These are phyloP conservation scores for Spodoptera frugiperda DNA, from an alignment of 1,140 invertebrate genomes.

Conservation along the genomic window DNA sequence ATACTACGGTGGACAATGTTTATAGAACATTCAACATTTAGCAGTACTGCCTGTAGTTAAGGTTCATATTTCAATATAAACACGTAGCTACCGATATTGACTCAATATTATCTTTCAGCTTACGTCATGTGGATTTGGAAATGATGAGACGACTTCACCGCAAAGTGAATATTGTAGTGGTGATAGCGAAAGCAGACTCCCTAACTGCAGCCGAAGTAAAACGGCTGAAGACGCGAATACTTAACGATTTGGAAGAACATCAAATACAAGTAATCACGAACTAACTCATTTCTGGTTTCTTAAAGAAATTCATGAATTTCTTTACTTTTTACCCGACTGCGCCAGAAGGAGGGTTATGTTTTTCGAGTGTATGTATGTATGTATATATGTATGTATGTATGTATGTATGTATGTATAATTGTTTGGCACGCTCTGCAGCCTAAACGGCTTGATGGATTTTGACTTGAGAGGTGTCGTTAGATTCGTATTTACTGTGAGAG, in stretches of 20 bases:
- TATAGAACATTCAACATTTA: too few species aligned
- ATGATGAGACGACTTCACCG: conserved; percentile 97
- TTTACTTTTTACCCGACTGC: too few species aligned
- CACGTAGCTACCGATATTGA: neutral
- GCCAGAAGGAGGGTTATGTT: too few species aligned
- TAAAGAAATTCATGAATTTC: too few species aligned
- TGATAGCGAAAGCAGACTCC: conserved; percentile 99
- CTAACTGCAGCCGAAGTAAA: conserved; percentile 95
- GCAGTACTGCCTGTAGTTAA: neutral
- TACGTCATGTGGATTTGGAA: conserved; percentile 98
- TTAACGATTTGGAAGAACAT: conserved; percentile 92
- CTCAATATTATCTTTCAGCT: conserved; percentile 85
- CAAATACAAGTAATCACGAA: conserved; percentile 90
- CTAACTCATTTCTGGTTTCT: conserved; percentile 10
- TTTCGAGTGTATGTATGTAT: too few species aligned
- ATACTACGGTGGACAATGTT: too few species aligned
- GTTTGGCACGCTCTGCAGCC: too few species aligned
- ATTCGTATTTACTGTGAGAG: too few species aligned
- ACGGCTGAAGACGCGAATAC: conserved; percentile 94
- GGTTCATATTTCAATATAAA: neutral
- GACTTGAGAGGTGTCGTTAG: too few species aligned
- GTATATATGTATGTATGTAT: too few species aligned
- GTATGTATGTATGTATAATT: too few species aligned
- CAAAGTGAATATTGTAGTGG: conserved; percentile 98
- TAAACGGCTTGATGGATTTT: too few species aligned